Conservation (phyloP, 2,888 invertebrate genomes). For the Noctua janthina region DNA sequence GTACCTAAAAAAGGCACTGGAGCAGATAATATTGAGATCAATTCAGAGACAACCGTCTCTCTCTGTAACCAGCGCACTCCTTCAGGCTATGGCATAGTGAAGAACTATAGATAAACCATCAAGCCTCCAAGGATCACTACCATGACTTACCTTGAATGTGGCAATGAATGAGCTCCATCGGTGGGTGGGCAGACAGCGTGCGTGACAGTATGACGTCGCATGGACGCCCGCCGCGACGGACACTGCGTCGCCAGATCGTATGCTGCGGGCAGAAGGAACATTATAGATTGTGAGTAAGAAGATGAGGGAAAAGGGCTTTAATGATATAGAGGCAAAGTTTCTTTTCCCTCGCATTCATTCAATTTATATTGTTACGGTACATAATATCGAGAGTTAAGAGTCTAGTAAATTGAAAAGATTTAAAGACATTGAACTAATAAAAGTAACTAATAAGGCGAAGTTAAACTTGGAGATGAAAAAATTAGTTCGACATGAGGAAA, state of each 20-base stretch:
- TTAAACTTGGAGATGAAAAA: not conserved
- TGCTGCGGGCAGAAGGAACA: slow-evolving; percentile 84
- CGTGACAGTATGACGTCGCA: slow-evolving; percentile 93
- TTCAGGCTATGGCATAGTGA: not conserved
- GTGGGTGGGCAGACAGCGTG: slow-evolving; percentile 85
- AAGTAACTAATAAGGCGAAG: not conserved
- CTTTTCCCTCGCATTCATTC: not conserved
- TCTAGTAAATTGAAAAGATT: not conserved
- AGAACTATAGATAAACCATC: not conserved
- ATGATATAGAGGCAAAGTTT: not conserved
- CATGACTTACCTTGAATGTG: slow-evolving; percentile 91
- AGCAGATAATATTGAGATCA: not conserved
- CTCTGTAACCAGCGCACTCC: not conserved
- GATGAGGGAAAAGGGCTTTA: no score
- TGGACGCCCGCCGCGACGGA: slow-evolving; percentile 92
- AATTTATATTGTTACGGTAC: not conserved
- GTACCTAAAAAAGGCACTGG: not conserved
- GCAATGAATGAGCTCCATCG: slow-evolving; percentile 92
- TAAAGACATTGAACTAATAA: not conserved
- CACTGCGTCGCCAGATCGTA: slow-evolving; percentile 96
- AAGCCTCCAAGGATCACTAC: not conserved
- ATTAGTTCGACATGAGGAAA: not conserved
- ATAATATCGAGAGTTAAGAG: not conserved
- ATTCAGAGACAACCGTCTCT: not conserved
- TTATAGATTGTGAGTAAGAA: slow-evolving; percentile 3